Base-by-base conservation (phyloP, 2,888 invertebrate genomes). In the Saturnia pavonia region DNA sequence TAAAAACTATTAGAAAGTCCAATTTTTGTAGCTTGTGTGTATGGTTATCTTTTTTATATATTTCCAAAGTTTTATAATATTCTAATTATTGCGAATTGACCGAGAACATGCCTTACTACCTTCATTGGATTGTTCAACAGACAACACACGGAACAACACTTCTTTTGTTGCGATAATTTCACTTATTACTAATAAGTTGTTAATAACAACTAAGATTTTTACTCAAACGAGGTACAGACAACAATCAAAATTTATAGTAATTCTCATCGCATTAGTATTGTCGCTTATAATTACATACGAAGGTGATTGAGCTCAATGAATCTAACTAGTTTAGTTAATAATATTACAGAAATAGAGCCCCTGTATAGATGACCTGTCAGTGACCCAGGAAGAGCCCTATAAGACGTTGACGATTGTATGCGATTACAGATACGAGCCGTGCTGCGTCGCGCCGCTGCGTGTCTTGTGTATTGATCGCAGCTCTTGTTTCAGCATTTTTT, bases 361-460 rank as follows among this genome's bases (percentile, higher is more conserved):
- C 63, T 65, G 63, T 71, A 69, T 70, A 72, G 73, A 71, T 71
- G 76, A 75, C 75, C 76, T 75, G 72, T 78, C 79, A 74, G 74
- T 76, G 77, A 75, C 77, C 80, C 75, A 74, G 80, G 76, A 78
- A 76, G 76, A 42, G 70, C 54, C 42, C 67, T 69, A 63, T 69
- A 73, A 72, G 72, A 69, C 74, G 73, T 66, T 57, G 72, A 68
- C 73, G 73, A 75, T 77, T 74, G 71, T 65, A 42, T 51, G 67
- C 68, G 74, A 76, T 73, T 72, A 72, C 25, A 25, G 76, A 75
- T 75, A 71, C 72, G 72, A 79, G 22, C 9, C 43, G 48, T 22
- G 22, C 25, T 27, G 25, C 12, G 6, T 11, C 65, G 57, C 57
- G 57, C 25, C 57, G 16, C 57, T 25, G 40, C 65, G n/a, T 40